Conservation (phyloP, 1,140 invertebrate genomes). For the Polypedilum pembai region DNA sequence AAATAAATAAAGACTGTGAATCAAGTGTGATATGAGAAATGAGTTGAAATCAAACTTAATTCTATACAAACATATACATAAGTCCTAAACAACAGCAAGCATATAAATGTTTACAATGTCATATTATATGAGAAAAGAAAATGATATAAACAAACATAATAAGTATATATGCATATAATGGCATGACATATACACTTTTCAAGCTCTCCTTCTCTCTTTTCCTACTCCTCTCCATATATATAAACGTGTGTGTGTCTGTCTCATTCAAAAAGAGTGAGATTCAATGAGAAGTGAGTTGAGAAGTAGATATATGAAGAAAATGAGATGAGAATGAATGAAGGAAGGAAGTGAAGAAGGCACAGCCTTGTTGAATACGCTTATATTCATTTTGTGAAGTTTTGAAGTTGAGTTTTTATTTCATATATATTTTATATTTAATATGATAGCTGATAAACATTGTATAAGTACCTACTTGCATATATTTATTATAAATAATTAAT, state of each 20-base stretch:
- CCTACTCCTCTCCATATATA: not conserved
- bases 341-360: not conserved
- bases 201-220: not conserved
- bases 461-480: not conserved
- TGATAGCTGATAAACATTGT: not conserved
- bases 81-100: not conserved
- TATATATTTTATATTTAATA: not conserved
- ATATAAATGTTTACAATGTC: not conserved
- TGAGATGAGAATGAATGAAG: not conserved
- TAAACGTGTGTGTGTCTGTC: not conserved
- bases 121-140: conserved; percentile 6
- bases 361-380: conserved; percentile 8
- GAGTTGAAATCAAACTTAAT: not conserved
- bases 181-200: not conserved
- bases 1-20: conserved; percentile 13
- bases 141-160: conserved; percentile 13
- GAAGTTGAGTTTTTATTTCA: not conserved
- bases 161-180: not conserved
- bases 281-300: not conserved
- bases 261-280: not conserved
- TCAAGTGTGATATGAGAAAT: not conserved
- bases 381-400: not conserved
- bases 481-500: conserved; percentile 15
- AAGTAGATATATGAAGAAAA: not conserved
- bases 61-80: not conserved